Evolutionary conservation across 2,113 vertebrate genomes (phyloP).

Genomic region (Leptobrachium ailaonicum): DNA sequence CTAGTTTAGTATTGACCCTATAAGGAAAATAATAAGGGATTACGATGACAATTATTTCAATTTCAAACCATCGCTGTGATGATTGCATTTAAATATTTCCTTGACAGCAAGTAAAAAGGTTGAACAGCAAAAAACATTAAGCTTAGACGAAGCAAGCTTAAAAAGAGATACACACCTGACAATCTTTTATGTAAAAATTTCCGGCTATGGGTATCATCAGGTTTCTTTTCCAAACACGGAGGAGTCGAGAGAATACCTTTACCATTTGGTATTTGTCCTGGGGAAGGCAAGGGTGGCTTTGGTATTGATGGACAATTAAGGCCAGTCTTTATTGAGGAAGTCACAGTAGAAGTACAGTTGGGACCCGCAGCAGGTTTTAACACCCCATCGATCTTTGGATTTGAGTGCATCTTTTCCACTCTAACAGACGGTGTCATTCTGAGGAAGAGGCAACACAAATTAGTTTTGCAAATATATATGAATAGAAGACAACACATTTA

Average conservation of each 20-base stretch:
- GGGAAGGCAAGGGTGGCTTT: conserved; percentile 95
- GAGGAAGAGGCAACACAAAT: conserved; percentile 3
- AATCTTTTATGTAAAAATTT: conserved; percentile 92
- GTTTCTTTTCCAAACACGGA: conserved; percentile 85
- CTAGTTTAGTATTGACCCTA: no score
- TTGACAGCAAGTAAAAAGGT: no score
- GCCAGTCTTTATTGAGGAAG: conserved; percentile 94
- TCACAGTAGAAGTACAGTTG: conserved; percentile 92
- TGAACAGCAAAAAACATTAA: no score
- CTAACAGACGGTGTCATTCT: conserved; percentile 90
- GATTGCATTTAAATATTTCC: no score
- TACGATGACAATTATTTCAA: no score
- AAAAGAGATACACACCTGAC: conserved; percentile 72
- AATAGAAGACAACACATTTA: no score
- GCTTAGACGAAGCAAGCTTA: no score
- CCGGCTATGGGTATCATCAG: conserved; percentile 89
- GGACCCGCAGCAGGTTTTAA: conserved; percentile 83
- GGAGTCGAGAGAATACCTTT: conserved; percentile 87
- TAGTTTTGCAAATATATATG: no score
- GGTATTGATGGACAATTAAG: conserved; percentile 99
- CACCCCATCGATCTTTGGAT: conserved; percentile 83
- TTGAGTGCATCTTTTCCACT: conserved; percentile 89
- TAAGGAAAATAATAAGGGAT: no score
- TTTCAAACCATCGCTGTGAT: no score
- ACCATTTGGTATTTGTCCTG: conserved; percentile 94